Conservation (phyloP, 2,113 vertebrate genomes). For the Epinephelus fuscoguttatus region DNA sequence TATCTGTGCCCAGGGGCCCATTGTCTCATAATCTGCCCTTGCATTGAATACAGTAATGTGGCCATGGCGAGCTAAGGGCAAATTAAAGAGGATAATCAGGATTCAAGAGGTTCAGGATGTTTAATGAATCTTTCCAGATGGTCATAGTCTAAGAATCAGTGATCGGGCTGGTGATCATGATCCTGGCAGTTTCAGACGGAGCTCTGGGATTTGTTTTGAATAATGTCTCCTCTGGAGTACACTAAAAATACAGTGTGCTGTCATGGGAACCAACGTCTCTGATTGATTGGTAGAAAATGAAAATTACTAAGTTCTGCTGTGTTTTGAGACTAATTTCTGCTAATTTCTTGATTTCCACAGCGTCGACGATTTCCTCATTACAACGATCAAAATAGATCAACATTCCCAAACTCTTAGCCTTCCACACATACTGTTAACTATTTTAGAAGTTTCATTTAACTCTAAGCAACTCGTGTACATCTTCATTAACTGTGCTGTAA, state of each 20-base stretch:
- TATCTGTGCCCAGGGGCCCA: no score
- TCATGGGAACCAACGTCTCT: background rate
- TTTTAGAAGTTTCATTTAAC: conserved; percentile 3
- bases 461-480: background rate
- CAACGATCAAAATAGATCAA: conserved; percentile 10
- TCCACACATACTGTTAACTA: conserved; percentile 5
- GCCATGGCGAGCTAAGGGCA: no score
- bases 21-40: no score
- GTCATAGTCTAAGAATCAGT: background rate
- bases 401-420: conserved; percentile 11
- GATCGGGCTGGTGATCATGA: background rate
- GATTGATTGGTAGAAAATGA: background rate
- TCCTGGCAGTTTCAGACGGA: background rate
- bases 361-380: conserved; percentile 10
- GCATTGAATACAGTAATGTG: background rate
- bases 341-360: background rate
- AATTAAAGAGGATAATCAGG: background rate
- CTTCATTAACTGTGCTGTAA: conserved; percentile 1
- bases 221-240: background rate
- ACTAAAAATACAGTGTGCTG: background rate
- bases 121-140: background rate
- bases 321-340: conserved; percentile 1
- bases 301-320: background rate
- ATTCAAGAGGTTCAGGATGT: background rate
- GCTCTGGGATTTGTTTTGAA: background rate